Conservation (phyloP, 2,113 vertebrate genomes). For the Apteryx owenii region DNA sequence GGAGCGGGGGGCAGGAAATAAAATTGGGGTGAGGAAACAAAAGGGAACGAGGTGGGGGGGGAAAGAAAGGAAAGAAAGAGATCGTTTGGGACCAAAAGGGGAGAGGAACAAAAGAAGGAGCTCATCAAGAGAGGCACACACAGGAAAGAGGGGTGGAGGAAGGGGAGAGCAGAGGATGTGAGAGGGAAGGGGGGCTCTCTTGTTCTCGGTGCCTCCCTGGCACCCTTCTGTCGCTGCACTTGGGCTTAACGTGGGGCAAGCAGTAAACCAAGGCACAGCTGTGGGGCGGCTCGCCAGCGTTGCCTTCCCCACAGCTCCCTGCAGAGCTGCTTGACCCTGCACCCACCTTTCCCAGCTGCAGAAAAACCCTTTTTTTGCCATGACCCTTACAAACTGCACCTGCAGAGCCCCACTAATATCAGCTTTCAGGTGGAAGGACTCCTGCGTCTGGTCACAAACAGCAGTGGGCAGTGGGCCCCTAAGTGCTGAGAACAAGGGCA, state of each 20-base stretch:
- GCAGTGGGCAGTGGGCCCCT: neutral
- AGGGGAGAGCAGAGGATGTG: neutral
- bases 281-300: neutral
- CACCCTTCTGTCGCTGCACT: neutral
- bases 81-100: neutral
- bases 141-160: neutral
- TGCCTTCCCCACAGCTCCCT: neutral
- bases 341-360: neutral
- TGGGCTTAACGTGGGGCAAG: neutral
- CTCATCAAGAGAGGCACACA: fast-evolving
- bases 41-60: neutral
- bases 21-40: neutral
- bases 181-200: neutral
- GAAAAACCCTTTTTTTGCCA: neutral
- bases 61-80: neutral
- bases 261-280: neutral
- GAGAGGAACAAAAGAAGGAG: neutral
- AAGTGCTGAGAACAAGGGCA: neutral
- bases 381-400: neutral
- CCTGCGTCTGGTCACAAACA: neutral
- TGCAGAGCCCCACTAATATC: fast-evolving
- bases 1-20: neutral
- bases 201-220: neutral
- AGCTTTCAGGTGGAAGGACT: neutral
- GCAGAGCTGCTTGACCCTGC: fast-evolving